phyloP scores from a whole-genome alignment of 2,888 invertebrate species.

The Drosophila sordidula region DNA sequence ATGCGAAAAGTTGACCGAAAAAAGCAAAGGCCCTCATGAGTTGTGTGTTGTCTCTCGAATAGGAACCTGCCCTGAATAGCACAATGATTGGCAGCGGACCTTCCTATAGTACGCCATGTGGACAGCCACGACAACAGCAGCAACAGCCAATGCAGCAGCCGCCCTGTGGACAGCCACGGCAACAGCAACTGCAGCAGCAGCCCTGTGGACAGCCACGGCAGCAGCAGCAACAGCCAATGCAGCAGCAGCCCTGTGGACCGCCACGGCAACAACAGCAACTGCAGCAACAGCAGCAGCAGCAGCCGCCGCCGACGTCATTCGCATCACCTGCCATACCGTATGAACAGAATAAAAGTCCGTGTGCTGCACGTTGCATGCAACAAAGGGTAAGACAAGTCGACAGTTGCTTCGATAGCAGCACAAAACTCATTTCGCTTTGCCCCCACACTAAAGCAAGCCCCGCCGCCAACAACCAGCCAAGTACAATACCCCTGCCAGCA shows the following conservation, averaged over 20 bases:
- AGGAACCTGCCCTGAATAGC: conserved; percentile 55
- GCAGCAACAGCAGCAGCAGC: background rate
- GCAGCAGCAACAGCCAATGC: background rate
- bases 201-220: background rate
- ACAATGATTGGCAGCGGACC: conserved; percentile 28
- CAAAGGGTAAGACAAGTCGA: conserved; percentile 16
- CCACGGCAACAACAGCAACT: background rate
- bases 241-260: background rate
- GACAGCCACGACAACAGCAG: background rate
- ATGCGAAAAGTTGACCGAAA: background rate
- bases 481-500: background rate
- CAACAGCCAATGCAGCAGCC: background rate
- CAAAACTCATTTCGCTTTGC: background rate
- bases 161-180: background rate
- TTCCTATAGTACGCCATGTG: too few relatives aligned
- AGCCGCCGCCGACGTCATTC: background rate
- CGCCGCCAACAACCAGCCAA: conserved; percentile 4
- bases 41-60: conserved; percentile 6
- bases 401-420: background rate
- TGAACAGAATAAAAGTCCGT: conserved; percentile 13
- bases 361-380: conserved; percentile 9
- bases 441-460: background rate
- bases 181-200: background rate
- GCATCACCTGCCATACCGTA: background rate
- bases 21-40: conserved; percentile 2